Evolutionary conservation across 2,888 invertebrate species (phyloP), one percentile per base, ranked within the genome.

Genomic region (Phoenoteleia sp.): DNA sequence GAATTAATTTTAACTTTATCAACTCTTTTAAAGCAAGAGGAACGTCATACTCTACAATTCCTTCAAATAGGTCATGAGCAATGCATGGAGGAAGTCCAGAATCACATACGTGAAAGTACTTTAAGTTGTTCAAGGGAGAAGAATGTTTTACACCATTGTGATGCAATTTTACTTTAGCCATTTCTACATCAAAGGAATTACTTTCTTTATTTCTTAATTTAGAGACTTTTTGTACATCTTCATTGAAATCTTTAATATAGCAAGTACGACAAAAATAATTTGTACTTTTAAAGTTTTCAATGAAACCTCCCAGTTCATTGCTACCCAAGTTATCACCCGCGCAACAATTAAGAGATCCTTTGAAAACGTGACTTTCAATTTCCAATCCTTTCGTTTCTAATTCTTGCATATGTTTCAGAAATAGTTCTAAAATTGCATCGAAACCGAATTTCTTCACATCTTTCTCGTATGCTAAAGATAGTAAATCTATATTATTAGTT

Each of bases 71-170:
- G n/a, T n/a, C n/a, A n/a, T n/a, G n/a, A n/a, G n/a, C n/a, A n/a
- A n/a, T n/a, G n/a, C n/a, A n/a, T n/a, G n/a, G n/a, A n/a, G n/a
- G n/a, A n/a, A n/a, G n/a, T n/a, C n/a, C n/a, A n/a, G 69, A 69
- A 45, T 56, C 76, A 29, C 6, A 45, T 52, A 90, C 88, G 77
- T 91, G 90, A 71, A 69, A 91, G 82, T 84, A 79, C 36, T 67
- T 56, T 9, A 89, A 66, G 25, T 76, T 11, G 56, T 90, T 91
- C 47, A 91, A 86, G 60, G 52, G 25, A 15, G 89, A 91, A 67
- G 88, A 64, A 42, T 23, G 79, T 84, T 88, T 89, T 6, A 91
- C 72, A 5, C 90, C 91, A 75, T 72, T 23, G 21, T 33, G 11
- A 54, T 39, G 66, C 36, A 13, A 27, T 27, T 27, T 27, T 27